Evolutionary conservation across 2,888 invertebrate species (phyloP).

Genomic region (Choristoneura rosaceana): DNA sequence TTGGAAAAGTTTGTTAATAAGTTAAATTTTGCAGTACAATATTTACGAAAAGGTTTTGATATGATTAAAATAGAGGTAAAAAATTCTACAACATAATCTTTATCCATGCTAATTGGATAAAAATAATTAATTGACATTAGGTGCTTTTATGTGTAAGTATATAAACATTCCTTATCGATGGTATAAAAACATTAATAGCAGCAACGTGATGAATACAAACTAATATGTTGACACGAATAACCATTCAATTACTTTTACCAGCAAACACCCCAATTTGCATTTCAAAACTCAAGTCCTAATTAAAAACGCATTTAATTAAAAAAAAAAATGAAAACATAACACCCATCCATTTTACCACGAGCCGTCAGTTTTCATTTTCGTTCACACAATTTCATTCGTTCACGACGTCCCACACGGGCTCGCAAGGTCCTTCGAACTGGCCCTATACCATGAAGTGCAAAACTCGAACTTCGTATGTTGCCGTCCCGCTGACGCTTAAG

Average conservation of each 20-base stretch:
- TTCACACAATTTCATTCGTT: constrained; percentile 18
- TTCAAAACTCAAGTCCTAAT: neutral
- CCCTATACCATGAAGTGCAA: too few relatives aligned
- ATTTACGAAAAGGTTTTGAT: too few relatives aligned
- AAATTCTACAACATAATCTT: neutral
- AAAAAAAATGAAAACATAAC: neutral
- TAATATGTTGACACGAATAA: neutral
- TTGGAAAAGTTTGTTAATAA: neutral
- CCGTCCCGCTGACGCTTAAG: too few relatives aligned
- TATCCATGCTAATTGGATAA: neutral
- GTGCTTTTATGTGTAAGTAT: neutral
- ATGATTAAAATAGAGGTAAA: neutral
- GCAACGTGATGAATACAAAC: neutral
- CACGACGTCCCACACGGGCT: constrained; percentile 32
- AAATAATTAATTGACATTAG: neutral
- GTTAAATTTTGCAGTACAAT: too few relatives aligned
- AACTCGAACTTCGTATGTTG: too few relatives aligned
- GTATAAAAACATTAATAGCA: neutral
- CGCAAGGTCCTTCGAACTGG: constrained; percentile 48
- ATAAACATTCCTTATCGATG: neutral
- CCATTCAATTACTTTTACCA: neutral
- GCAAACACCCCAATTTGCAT: neutral
- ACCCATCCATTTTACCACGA: neutral
- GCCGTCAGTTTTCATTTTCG: neutral
- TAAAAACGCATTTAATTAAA: constrained; percentile 6